These are phyloP conservation scores for Drosophila lutescens DNA, from an alignment of 2,888 invertebrate genomes.

Conservation along the genomic window DNA sequence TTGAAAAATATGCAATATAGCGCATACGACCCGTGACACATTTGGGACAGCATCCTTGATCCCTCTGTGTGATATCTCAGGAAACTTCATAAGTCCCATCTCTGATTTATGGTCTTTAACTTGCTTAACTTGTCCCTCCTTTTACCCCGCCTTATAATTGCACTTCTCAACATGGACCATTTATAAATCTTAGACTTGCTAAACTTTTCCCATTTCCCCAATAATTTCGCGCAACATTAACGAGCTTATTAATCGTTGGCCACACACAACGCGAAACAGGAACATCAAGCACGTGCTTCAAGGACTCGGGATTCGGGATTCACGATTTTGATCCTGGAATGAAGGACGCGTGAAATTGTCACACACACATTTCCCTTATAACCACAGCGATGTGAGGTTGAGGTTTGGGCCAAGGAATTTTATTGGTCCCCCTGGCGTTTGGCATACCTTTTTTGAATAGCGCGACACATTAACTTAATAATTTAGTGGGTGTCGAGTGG, in stretches of 20 bases:
- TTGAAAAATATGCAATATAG: slow-evolving; percentile 46
- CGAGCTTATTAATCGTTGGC: slow-evolving; percentile 73
- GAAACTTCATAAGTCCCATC: slow-evolving; percentile 41
- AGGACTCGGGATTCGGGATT: not conserved
- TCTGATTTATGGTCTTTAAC: slow-evolving; percentile 64
- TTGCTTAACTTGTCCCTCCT: slow-evolving; percentile 49
- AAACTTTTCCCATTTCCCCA: slow-evolving; percentile 77
- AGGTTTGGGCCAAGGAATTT: slow-evolving; percentile 48
- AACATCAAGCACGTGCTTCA: slow-evolving; percentile 34
- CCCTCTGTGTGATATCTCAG: slow-evolving; percentile 14
- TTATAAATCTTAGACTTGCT: slow-evolving; percentile 67
- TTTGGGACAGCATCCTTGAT: slow-evolving; percentile 21
- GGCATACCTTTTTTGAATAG: slow-evolving; percentile 49
- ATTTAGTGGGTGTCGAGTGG: slow-evolving; percentile 75
- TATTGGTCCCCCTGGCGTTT: slow-evolving; percentile 62
- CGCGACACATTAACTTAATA: slow-evolving; percentile 64
- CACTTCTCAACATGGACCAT: slow-evolving; percentile 48
- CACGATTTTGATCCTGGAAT: slow-evolving; percentile 24
- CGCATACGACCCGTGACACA: slow-evolving; percentile 43
- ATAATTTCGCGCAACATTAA: slow-evolving; percentile 77
- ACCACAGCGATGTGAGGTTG: slow-evolving; percentile 25
- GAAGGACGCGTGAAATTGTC: slow-evolving; percentile 61
- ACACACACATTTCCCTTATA: slow-evolving; percentile 18
- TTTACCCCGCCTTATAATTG: slow-evolving; percentile 36
- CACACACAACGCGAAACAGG: slow-evolving; percentile 1